Evolutionary conservation across 2,888 invertebrate species (phyloP), one percentile per base, ranked within the genome.

Genomic region (Prosapia bicincta): DNA sequence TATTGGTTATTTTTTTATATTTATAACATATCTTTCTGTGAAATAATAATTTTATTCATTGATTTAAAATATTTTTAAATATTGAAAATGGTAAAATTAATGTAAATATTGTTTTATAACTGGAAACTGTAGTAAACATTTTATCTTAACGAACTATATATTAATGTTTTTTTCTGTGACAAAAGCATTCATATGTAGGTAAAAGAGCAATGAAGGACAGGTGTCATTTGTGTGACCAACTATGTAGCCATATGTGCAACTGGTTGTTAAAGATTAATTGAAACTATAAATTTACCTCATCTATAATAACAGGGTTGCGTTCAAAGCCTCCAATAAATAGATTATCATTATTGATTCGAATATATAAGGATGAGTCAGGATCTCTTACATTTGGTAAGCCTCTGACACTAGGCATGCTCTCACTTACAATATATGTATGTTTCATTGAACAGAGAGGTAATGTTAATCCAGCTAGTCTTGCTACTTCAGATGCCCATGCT

Each of bases 261-360:
- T 65, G 65, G 65, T 65, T 65, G 65, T 13, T 15, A 65, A 65
- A 65, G 6, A 66, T 13, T 66, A 66, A 9, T 66, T 13, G 3
- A 65, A 65, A 3, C 13, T 1, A 13, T 2, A 24, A 66, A 66
- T 2, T 81, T 84, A 92, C 93, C 83, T 91, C 89, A 82, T 93
- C 92, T 71, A 96, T 84, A 81, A 96, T 88, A 78, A 92, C 90
- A 0, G 97, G 97, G 84, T 97, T 95, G 0, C 86, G 85, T 85
- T 97, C 97, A 83, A 97, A 97, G 0, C 96, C 96, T 13, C 97
- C 97, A 81, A 97, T 90, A 78, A 90, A 90, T 69, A 97, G 89
- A 0, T 92, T 89, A 81, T 95, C 93, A 0, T 95, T 95, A 82
- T 95, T 94, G 1, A 95, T 89, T 82, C 94, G 90, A 80, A 96